Conservation (phyloP, 2,888 invertebrate species). For the Congeria kusceri region DNA sequence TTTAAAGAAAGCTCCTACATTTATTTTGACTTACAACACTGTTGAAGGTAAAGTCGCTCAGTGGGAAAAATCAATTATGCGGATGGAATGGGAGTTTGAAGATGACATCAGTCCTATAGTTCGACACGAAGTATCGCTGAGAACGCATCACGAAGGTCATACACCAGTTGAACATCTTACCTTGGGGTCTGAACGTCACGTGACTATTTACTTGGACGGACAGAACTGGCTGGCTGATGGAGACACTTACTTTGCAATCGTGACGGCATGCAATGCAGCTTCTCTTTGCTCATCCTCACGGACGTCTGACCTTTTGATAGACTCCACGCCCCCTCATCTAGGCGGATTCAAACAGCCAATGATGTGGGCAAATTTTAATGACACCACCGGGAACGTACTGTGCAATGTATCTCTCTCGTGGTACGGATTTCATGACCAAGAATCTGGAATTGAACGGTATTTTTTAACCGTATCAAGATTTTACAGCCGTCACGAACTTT, state of each 20-base stretch:
- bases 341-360: constrained; percentile 61
- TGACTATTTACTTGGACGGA: constrained; percentile 39
- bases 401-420: constrained; percentile 48
- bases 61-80: constrained; percentile 57
- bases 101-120: constrained; percentile 58
- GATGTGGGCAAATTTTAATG: constrained; percentile 31
- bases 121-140: constrained; percentile 40
- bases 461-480: constrained; percentile 44
- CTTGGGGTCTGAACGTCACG: constrained; percentile 34
- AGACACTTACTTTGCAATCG: constrained; percentile 48
- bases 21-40: constrained; percentile 8
- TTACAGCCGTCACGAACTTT: constrained; percentile 51
- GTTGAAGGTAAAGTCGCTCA: constrained; percentile 17
- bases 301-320: constrained; percentile 56
- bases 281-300: constrained; percentile 52
- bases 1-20: constrained; percentile 5
- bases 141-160: constrained; percentile 49
- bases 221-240: constrained; percentile 50
- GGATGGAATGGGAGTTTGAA: constrained; percentile 43
- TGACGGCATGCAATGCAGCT: constrained; percentile 62
- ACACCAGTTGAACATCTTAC: constrained; percentile 46
- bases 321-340: constrained; percentile 67
- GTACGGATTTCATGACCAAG: constrained; percentile 64
- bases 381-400: background rate
- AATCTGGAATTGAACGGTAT: constrained; percentile 59